A percentile compares a stretch with the other conserved stretches of the same genome.
These are phyloP conservation scores for Panurus biarmicus DNA, from an alignment of 2,113 vertebrate genomes.

Conservation along the genomic window DNA sequence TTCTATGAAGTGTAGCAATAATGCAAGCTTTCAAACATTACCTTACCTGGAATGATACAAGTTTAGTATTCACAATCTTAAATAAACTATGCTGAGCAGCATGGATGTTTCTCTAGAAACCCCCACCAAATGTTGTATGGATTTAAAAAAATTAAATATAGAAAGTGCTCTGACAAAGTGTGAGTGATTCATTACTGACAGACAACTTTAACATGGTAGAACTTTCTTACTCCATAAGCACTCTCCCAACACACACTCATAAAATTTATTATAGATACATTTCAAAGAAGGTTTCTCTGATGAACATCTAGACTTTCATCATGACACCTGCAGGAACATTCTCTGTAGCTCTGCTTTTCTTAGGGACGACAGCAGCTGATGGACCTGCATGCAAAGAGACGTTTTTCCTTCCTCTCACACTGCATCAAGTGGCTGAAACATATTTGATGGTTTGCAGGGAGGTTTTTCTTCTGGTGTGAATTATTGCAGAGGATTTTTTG, in stretches of 20 bases:
- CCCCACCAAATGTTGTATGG: not conserved
- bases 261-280: not conserved
- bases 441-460: not conserved
- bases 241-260: not conserved
- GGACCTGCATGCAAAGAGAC: not conserved
- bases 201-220: fast-evolving
- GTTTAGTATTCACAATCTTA: not conserved
- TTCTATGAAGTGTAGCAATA: not conserved
- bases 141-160: not conserved
- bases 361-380: not conserved
- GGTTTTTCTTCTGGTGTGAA: not conserved
- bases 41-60: not conserved
- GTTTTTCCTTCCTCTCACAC: not conserved
- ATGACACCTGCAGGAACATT: not conserved
- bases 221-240: not conserved
- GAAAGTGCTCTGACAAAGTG: not conserved
- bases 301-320: not conserved
- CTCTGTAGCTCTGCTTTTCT: not conserved
- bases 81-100: not conserved
- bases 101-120: not conserved
- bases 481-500: not conserved
- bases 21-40: not conserved
- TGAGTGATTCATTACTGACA: not conserved
- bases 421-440: not conserved
- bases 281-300: not conserved